A percentile compares a stretch with the other conserved stretches of the same genome.
phyloP scores from a whole-genome alignment of 1,140 invertebrate genomes.

The Cryptotermes secundus region DNA sequence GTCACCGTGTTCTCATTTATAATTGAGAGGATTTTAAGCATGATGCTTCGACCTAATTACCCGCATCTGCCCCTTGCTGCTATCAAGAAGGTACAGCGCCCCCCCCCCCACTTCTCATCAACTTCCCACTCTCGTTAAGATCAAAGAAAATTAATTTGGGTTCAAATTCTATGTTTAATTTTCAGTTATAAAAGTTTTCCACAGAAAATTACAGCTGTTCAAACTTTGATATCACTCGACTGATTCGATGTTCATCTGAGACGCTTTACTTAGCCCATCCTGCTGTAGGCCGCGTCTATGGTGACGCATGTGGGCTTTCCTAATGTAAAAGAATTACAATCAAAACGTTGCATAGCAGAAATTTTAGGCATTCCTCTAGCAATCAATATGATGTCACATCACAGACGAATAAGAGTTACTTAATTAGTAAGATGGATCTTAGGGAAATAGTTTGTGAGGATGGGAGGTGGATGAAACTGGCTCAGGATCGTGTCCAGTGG shows the following conservation, averaged over 20 bases:
- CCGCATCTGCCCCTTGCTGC: not conserved
- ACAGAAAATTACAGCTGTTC: not conserved
- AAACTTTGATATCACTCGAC: not conserved
- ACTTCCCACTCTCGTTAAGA: conserved; percentile 5
- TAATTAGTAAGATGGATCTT: too few species aligned
- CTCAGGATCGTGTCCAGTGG: too few species aligned
- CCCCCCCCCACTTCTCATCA: not conserved
- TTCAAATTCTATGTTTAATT: not conserved
- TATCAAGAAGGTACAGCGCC: too few species aligned
- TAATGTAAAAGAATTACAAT: too few species aligned
- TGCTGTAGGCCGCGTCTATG: not conserved
- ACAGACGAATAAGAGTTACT: too few species aligned
- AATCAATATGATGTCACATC: too few species aligned
- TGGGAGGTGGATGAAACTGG: too few species aligned
- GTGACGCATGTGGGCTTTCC: too few species aligned
- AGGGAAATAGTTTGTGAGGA: too few species aligned
- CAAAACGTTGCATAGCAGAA: too few species aligned
- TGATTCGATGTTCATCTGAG: not conserved
- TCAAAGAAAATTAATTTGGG: conserved; percentile 10
- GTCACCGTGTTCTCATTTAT: not conserved
- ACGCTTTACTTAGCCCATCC: not conserved
- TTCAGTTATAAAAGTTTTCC: not conserved
- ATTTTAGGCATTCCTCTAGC: too few species aligned
- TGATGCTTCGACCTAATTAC: not conserved
- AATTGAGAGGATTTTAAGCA: not conserved